These are phyloP conservation scores for Crypturellus tataupa DNA, from an alignment of 2,797 vertebrate genomes.

Conservation along the genomic window DNA sequence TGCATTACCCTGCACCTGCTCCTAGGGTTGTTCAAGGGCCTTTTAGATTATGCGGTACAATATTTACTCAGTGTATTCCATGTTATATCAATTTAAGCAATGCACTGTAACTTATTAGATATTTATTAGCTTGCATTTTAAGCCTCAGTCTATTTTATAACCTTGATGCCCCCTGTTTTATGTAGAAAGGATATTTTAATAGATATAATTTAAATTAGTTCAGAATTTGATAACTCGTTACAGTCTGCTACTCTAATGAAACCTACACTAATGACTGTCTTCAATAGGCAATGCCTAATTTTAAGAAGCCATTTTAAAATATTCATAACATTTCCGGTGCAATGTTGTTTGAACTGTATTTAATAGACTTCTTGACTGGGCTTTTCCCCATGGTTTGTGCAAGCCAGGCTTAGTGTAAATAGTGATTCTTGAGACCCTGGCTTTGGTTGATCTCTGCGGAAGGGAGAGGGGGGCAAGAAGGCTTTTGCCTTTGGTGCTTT, in stretches of 20 bases:
- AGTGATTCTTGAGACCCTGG: background rate
- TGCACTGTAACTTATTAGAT: background rate
- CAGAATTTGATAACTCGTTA: background rate
- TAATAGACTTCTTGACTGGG: conserved; percentile 10
- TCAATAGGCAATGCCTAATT: conserved; percentile 11
- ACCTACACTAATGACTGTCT: conserved; percentile 48
- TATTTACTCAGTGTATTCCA: conserved; percentile 48
- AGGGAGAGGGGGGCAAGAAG: background rate
- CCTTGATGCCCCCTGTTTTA: conserved; percentile 26
- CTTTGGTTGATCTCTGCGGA: background rate
- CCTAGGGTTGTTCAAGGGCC: conserved; percentile 13
- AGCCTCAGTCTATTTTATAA: conserved; percentile 56
- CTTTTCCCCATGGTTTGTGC: background rate
- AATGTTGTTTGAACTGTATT: conserved; percentile 28
- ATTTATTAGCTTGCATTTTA: conserved; percentile 51
- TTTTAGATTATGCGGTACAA: background rate
- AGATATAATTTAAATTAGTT: conserved; percentile 55
- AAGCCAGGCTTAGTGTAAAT: background rate
- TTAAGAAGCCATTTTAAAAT: conserved; percentile 56
- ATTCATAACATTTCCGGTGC: background rate
- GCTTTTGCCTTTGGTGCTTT: background rate
- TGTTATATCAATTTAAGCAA: conserved; percentile 31
- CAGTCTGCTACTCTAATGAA: conserved; percentile 34
- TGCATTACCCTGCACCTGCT: conserved; percentile 33
- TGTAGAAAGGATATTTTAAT: conserved; percentile 51